Conservation (phyloP, 2,797 vertebrate genomes). For the Petrocephalus schoutedeni region DNA sequence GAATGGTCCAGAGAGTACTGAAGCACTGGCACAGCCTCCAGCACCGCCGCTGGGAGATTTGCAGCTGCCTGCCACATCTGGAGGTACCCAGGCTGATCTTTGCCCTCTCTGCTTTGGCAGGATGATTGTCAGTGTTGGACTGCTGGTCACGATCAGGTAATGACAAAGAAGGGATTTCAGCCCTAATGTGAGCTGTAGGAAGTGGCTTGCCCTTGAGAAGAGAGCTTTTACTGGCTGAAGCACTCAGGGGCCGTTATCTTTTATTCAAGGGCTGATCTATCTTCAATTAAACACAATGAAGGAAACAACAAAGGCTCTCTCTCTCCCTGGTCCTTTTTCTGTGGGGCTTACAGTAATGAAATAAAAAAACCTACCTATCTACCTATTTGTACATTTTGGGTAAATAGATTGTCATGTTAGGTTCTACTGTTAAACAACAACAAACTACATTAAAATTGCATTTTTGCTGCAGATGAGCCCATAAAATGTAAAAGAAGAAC, state of each 20-base stretch:
- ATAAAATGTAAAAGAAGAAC: no score
- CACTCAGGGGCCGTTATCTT: neutral
- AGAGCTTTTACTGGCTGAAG: neutral
- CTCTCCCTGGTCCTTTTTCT: neutral
- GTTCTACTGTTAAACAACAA: no score
- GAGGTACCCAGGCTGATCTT: neutral
- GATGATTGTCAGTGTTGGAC: neutral
- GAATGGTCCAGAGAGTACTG: neutral
- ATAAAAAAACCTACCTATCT: neutral
- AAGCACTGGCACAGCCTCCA: neutral
- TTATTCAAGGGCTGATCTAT: neutral
- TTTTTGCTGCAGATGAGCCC: no score
- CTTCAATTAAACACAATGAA: neutral
- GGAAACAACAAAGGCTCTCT: neutral
- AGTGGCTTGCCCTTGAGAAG: neutral
- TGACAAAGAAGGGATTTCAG: neutral
- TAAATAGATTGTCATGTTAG: no score
- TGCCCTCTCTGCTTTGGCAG: neutral
- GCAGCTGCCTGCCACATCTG: neutral
- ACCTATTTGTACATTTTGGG: no score
- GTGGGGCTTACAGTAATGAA: neutral
- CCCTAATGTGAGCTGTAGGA: neutral
- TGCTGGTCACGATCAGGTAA: neutral
- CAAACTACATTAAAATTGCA: no score
- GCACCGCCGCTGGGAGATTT: neutral